Conservation (phyloP, 2,797 vertebrate species). For the Coregonus ussuriensis region DNA sequence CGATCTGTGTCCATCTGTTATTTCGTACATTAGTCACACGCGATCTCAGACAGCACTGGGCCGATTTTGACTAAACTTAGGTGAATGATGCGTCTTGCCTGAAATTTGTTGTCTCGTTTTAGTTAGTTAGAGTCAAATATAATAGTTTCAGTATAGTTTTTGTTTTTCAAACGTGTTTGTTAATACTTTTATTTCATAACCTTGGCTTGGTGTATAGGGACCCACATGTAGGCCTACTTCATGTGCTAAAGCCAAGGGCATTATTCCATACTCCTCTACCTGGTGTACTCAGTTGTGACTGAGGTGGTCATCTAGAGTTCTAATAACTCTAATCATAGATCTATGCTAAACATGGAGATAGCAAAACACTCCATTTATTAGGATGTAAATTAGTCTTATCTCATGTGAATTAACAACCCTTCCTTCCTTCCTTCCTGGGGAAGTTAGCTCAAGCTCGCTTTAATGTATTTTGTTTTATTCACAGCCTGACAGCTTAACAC, state of each 20-base stretch:
- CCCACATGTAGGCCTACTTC: neutral
- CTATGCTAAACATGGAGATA: neutral
- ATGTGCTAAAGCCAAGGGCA: slow-evolving; percentile 24
- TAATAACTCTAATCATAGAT: neutral
- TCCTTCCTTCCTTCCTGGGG: neutral
- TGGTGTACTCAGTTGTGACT: neutral
- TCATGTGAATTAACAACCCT: neutral
- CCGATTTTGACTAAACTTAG: no score
- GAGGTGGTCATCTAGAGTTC: neutral
- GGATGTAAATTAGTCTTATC: neutral
- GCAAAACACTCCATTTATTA: slow-evolving; percentile 1
- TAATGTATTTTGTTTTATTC: neutral
- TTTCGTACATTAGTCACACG: no score
- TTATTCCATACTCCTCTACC: slow-evolving; percentile 42
- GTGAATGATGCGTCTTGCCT: no score
- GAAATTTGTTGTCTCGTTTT: no score
- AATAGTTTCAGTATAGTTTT: neutral
- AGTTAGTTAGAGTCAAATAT: no score
- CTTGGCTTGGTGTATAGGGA: neutral
- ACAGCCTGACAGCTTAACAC: neutral
- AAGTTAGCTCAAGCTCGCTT: neutral
- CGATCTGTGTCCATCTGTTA: no score
- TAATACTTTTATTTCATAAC: neutral
- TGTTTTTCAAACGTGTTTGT: neutral
- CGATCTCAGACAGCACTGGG: no score